phyloP scores from a whole-genome alignment of 1,140 invertebrate species.

The Drosophila azteca region DNA sequence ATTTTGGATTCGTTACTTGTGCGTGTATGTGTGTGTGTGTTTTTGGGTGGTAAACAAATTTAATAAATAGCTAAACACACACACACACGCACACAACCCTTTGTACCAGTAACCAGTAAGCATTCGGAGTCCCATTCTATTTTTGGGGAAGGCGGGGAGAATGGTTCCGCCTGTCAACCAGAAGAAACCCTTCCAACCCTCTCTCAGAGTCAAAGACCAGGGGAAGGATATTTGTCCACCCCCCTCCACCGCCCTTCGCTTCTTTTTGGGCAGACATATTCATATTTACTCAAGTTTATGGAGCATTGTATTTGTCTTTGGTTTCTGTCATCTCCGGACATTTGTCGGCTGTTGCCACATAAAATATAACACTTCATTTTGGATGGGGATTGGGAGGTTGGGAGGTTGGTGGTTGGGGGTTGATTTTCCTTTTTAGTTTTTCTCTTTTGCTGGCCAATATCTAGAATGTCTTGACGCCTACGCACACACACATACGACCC shows the following conservation, averaged over 20 bases:
- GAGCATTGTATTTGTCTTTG: slow-evolving; percentile 61
- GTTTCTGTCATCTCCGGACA: slow-evolving; percentile 41
- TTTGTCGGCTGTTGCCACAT: slow-evolving; percentile 45
- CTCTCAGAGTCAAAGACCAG: slow-evolving; percentile 19
- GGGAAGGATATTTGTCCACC: slow-evolving; percentile 8
- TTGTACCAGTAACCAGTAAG: slow-evolving; percentile 34
- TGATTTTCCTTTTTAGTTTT: slow-evolving; percentile 11
- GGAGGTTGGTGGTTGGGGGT: no score
- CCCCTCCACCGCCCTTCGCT: not conserved
- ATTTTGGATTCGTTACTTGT: not conserved
- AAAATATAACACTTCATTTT: slow-evolving; percentile 79
- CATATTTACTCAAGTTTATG: slow-evolving; percentile 80
- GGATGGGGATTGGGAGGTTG: not conserved
- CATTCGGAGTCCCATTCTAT: not conserved
- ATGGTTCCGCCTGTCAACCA: slow-evolving; percentile 41
- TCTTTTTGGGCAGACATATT: slow-evolving; percentile 52
- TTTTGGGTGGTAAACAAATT: slow-evolving; percentile 72
- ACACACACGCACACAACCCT: slow-evolving; percentile 73
- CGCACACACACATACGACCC: slow-evolving; percentile 16
- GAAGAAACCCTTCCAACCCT: slow-evolving; percentile 15
- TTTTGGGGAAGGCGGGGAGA: slow-evolving; percentile 2
- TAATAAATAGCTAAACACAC: slow-evolving; percentile 80
- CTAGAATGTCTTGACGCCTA: slow-evolving; percentile 61
- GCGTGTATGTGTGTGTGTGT: slow-evolving; percentile 29
- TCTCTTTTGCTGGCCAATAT: slow-evolving; percentile 37